Evolutionary conservation across 92 coral and sea anemone species (phyloP).

Genomic region (Parazoanthus atlanticus): DNA sequence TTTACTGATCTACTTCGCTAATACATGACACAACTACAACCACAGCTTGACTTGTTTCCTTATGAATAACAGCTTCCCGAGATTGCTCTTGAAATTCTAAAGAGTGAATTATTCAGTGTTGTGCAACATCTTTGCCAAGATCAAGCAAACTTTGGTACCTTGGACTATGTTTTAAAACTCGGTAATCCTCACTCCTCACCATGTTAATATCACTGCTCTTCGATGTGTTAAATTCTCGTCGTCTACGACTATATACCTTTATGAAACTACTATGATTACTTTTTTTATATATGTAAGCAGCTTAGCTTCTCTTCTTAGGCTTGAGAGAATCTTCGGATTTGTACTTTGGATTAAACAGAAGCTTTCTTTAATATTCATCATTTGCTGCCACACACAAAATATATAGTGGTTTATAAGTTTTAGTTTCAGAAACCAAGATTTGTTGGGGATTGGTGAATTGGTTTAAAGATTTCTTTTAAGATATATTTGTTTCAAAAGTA

Average conservation of each 20-base stretch:
- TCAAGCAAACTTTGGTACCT: background rate
- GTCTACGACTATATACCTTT: background rate
- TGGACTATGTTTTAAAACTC: too few relatives aligned
- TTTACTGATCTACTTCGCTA: background rate
- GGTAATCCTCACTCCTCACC: background rate
- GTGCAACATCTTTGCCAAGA: background rate
- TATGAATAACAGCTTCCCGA: background rate
- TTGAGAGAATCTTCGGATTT: background rate
- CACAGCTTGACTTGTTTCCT: background rate
- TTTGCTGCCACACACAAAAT: too few relatives aligned
- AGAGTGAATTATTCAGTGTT: too few relatives aligned
- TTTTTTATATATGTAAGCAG: background rate
- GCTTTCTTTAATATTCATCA: too few relatives aligned
- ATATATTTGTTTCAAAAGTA: slow-evolving; percentile 4
- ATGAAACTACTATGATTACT: background rate
- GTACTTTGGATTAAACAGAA: background rate
- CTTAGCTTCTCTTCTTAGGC: background rate
- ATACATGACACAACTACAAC: too few relatives aligned
- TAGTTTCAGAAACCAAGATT: background rate
- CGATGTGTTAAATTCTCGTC: too few relatives aligned
- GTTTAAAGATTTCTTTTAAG: background rate
- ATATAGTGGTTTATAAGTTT: too few relatives aligned
- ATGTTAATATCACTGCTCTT: too few relatives aligned
- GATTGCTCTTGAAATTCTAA: background rate
- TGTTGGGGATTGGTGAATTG: background rate